Evolutionary conservation across 1,140 invertebrate genomes (phyloP).

Genomic region (Theocolax elegans): DNA sequence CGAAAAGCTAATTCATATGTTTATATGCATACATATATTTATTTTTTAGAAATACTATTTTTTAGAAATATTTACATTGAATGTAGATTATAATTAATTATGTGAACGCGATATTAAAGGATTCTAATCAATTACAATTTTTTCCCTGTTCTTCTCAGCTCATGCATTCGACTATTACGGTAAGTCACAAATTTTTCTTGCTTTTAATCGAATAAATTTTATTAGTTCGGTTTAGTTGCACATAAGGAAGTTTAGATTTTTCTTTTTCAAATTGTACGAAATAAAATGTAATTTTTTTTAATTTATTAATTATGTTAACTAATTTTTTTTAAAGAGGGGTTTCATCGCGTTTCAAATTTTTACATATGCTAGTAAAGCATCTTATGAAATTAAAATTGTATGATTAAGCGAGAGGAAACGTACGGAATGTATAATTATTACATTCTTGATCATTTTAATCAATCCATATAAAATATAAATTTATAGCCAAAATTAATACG

Average conservation of each 20-base stretch:
- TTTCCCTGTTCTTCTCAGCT: slow-evolving; percentile 82
- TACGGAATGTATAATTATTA: slow-evolving; percentile 49
- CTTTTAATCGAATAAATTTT: slow-evolving; percentile 33
- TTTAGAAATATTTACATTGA: slow-evolving; percentile 55
- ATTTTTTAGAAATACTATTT: too few species aligned
- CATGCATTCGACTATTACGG: slow-evolving; percentile 98
- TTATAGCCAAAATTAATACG: too few species aligned
- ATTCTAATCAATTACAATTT: slow-evolving; percentile 70
- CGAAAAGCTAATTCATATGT: too few species aligned
- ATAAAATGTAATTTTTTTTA: background rate
- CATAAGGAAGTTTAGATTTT: background rate
- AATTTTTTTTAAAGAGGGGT: background rate
- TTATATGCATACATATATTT: too few species aligned
- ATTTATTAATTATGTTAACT: background rate
- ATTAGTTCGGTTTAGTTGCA: slow-evolving; percentile 15
- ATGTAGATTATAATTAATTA: slow-evolving; percentile 58
- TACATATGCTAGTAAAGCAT: too few species aligned
- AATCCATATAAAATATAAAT: too few species aligned
- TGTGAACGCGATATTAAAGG: slow-evolving; percentile 51
- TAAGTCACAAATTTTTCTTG: slow-evolving; percentile 88
- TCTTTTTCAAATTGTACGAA: background rate
- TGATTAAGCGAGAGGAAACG: slow-evolving; percentile 31
- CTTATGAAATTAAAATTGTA: too few species aligned
- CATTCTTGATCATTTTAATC: too few species aligned
- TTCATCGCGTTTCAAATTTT: background rate